Percentiles rank a stretch among this genome's conserved stretches.
Evolutionary conservation across 2,888 invertebrate genomes (phyloP).

Genomic region (Papilio gigon): DNA sequence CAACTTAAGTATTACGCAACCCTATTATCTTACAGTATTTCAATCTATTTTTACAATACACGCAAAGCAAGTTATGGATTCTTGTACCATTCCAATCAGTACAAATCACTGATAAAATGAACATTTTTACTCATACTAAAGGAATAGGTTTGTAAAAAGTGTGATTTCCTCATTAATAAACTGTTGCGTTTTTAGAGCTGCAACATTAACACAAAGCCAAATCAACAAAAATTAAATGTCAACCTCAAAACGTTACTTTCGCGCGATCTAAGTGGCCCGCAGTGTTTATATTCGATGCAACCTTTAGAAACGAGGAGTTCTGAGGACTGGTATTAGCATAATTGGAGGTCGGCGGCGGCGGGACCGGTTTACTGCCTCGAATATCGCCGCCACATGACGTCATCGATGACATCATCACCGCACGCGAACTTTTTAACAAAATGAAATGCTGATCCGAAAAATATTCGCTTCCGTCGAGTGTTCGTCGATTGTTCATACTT

Average conservation of each 20-base stretch:
- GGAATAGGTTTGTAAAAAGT: no score
- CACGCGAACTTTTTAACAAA: constrained; percentile 31
- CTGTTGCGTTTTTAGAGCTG: background rate
- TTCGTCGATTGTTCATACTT: no score
- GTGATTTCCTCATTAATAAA: background rate
- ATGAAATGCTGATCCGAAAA: background rate
- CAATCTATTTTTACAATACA: background rate
- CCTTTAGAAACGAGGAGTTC: constrained; percentile 54
- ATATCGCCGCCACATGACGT: constrained; percentile 66
- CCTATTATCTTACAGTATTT: constrained; percentile 11
- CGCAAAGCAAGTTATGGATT: constrained; percentile 5
- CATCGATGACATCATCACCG: constrained; percentile 70
- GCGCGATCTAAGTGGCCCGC: constrained; percentile 21
- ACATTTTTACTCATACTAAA: no score
- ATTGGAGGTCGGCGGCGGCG: constrained; percentile 71
- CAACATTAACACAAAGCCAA: background rate
- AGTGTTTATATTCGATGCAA: constrained; percentile 48
- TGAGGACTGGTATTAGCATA: constrained; percentile 71
- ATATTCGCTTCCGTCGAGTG: constrained; percentile 19
- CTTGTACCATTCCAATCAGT: background rate
- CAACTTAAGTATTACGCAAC: constrained; percentile 14
- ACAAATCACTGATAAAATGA: no score
- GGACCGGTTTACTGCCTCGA: constrained; percentile 67
- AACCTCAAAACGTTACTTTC: constrained; percentile 13
- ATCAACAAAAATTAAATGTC: background rate